Base-by-base conservation (phyloP, 2,888 invertebrate species). In the Cataglyphis rosenhaueri region DNA sequence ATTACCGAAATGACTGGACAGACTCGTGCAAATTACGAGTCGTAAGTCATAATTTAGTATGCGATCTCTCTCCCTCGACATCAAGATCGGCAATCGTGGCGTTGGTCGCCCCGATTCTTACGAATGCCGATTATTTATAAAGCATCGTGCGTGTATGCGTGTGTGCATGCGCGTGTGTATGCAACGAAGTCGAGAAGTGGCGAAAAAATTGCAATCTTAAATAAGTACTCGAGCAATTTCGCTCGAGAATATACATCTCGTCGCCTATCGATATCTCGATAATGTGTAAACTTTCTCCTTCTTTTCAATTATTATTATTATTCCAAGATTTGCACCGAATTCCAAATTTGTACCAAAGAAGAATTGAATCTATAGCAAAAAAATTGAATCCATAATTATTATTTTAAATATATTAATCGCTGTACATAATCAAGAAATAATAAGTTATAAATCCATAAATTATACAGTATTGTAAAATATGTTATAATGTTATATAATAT, bases 1-100 rank as follows among this genome's bases (percentile, higher is more conserved):
- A 82, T 76, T 85, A 73, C 48, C 70, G 48, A 57, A 61, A 55
- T 59, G 68, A 82, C 62, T 68, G 64, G 74, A 59, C 38, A 35
- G 65, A 73, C 64, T 82, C 75, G 87, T 57, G 85, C 84, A 81
- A 85, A 87, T 87, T 87, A 83, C 81, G 35, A 83, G 84, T 57
- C 76, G 62, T 85, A 82, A 81, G 79, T 84, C 87, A 78, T 87
- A 84, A 82, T 87, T 87, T 87, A 65, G 75, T 61, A 78, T 66
- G 61, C 82, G 81, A 85, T 86, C 68, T 52, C 55, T 86, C 68
- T 44, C 48, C n/a, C 57, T 38, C 70, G 75, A 85, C 68, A 79
- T 85, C 81, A 52, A 66, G 76, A 74, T 73, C 55, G 38, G 41
- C 48, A 64, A 61, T 55, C 66, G 71, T n/a, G 57, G 65, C 57